phyloP scores from a whole-genome alignment of 2,113 vertebrate genomes.

The Alaudala cheleensis region DNA sequence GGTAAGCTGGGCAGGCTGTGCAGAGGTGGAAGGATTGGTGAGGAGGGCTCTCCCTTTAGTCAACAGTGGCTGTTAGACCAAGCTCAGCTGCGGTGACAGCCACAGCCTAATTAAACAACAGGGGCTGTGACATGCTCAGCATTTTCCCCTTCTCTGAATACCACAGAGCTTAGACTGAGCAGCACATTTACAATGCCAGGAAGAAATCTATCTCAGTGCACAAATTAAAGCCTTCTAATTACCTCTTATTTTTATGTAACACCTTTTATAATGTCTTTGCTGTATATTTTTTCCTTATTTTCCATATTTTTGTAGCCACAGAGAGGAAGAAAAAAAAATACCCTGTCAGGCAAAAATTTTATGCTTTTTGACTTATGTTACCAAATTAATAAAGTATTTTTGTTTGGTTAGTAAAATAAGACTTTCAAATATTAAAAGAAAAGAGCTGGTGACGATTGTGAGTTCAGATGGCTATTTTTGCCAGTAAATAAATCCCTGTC shows the following conservation, averaged over 20 bases:
- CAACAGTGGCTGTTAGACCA: constrained; percentile 22
- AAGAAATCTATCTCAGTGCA: background rate
- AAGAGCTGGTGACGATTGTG: background rate
- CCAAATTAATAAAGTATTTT: background rate
- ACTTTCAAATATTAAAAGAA: background rate
- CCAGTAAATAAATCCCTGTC: background rate
- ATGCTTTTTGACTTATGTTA: background rate
- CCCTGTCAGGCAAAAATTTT: background rate
- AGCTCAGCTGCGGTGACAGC: background rate
- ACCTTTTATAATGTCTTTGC: background rate
- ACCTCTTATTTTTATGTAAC: background rate
- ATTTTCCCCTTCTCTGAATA: background rate
- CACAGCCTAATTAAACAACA: constrained; percentile 7
- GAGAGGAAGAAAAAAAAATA: background rate
- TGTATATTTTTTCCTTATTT: background rate
- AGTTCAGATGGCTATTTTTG: background rate
- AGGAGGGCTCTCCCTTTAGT: background rate
- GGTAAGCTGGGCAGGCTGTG: background rate
- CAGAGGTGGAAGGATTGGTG: rapidly evolving
- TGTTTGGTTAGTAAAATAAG: background rate
- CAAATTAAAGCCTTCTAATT: background rate
- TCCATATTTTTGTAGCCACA: background rate
- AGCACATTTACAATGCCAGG: background rate
- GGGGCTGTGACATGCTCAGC: background rate
- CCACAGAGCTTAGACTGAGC: background rate